phyloP scores from a whole-genome alignment of 1,140 invertebrate genomes.

The Watersipora subatra region DNA sequence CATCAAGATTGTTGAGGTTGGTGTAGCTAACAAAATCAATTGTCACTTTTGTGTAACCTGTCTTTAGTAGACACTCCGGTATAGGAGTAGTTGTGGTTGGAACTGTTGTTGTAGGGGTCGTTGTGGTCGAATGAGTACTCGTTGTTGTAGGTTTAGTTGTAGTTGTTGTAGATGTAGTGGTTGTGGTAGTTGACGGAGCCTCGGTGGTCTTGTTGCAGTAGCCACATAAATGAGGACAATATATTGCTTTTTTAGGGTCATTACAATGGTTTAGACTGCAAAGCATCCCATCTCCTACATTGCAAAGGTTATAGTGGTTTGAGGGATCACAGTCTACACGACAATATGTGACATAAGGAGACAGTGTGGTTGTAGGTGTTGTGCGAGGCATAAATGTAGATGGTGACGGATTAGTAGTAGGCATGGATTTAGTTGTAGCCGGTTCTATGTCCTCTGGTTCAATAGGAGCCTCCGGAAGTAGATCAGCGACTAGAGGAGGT shows the following conservation, averaged over 20 bases:
- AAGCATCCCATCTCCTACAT: background rate
- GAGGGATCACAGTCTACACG: background rate
- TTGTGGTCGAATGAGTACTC: background rate
- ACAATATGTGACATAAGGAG: background rate
- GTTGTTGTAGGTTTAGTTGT: background rate
- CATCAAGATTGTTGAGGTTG: background rate
- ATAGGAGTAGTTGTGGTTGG: too few species aligned
- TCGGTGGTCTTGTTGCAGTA: background rate
- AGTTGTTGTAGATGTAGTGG: background rate
- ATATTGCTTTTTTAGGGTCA: background rate
- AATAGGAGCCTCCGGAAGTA: too few species aligned
- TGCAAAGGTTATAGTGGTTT: too few species aligned
- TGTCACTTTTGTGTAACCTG: background rate
- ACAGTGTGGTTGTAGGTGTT: background rate
- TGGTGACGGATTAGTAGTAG: background rate
- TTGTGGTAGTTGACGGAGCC: background rate
- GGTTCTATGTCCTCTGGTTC: too few species aligned
- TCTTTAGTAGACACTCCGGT: background rate
- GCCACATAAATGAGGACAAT: background rate
- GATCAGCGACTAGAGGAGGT: too few species aligned
- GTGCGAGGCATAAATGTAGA: too few species aligned
- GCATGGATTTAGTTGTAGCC: background rate
- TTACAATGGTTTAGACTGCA: background rate
- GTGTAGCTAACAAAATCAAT: background rate
- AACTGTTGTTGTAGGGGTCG: background rate